Evolutionary conservation across 1,140 invertebrate species (phyloP), one percentile per base, ranked within the genome.

Genomic region (Neocloeon triangulifer): DNA sequence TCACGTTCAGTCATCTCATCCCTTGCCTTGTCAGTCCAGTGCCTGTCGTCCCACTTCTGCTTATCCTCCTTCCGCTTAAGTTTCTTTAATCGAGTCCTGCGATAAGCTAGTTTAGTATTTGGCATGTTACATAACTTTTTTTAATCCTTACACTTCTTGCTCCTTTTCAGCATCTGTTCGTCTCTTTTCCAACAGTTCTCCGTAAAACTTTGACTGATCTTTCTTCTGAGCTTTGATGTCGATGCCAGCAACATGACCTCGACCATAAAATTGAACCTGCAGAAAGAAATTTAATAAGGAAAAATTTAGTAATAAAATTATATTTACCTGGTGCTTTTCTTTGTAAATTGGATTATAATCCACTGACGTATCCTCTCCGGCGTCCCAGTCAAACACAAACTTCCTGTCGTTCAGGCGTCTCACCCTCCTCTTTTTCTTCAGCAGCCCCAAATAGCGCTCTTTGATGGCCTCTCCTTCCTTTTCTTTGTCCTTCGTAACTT

Each of bases 331-430:
- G 60, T 95, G 89, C 29, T 80, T 66, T 41, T 95, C 85, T 53
- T 97, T 96, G 44, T 99, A 98, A 2, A 99, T 58, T 37, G 70
- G 69, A 54, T 99, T 98, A 44, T 98, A 98, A 64, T 99, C 95
- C 38, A 79, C 74, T 12, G 86, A 91, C 0, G 95, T 99, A 44
- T 99, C 95, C 53, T 99, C 95, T 0, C 76, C 75, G 3, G 88
- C 88, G 61, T 99, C 95, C 95, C 95, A 99, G 58, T 99, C 95
- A 59, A 99, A 99, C 0, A 99, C 92, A 66, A 99, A 99, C 58
- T 99, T 99, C 4, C 92, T 59, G 48, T 99, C 95, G 59, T 98
- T 98, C 3, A 97, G 55, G 38, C 91, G 62, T 19, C 95, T 58
- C 1, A 94, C 79, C 25, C 85, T 59, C 5, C 88, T 66, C 47